Percentiles rank a stretch among this genome's conserved stretches.
These are phyloP conservation scores for Cepaea hortensis DNA, from an alignment of 2,888 invertebrate species.

Conservation along the genomic window DNA sequence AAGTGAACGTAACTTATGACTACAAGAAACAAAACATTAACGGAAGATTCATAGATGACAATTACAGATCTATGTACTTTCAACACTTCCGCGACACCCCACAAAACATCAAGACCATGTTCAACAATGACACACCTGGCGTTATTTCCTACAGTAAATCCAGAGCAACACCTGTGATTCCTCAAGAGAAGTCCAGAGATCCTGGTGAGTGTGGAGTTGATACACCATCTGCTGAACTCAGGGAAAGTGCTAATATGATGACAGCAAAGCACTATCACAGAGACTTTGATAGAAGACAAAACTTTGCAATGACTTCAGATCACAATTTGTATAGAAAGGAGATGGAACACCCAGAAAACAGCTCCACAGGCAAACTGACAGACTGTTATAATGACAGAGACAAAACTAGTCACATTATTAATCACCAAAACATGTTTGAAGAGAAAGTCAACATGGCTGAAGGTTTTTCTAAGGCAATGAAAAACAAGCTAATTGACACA, in stretches of 20 bases:
- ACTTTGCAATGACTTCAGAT: not conserved
- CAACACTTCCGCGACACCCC: not conserved
- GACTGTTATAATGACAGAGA: not conserved
- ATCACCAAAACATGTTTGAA: not conserved
- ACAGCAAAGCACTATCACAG: not conserved
- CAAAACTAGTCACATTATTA: not conserved
- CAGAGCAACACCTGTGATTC: not conserved
- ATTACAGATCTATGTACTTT: not conserved
- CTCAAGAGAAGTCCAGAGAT: not conserved
- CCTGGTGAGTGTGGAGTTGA: not conserved
- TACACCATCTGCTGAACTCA: not conserved
- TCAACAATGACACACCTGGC: not conserved
- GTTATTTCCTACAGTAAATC: not conserved
- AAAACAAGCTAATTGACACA: not conserved
- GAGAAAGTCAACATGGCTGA: not conserved
- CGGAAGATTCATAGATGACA: not conserved
- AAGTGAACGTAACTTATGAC: not conserved
- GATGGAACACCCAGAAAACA: not conserved
- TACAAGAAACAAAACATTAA: not conserved
- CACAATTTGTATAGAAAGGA: slow-evolving; percentile 20
- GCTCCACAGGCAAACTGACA: not conserved
- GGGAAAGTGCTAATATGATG: not conserved
- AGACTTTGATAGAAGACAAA: not conserved
- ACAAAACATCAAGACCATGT: not conserved
- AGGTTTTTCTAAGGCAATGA: not conserved